Evolutionary conservation across 2,888 invertebrate species (phyloP).

Genomic region (Dexiosoma caninum): DNA sequence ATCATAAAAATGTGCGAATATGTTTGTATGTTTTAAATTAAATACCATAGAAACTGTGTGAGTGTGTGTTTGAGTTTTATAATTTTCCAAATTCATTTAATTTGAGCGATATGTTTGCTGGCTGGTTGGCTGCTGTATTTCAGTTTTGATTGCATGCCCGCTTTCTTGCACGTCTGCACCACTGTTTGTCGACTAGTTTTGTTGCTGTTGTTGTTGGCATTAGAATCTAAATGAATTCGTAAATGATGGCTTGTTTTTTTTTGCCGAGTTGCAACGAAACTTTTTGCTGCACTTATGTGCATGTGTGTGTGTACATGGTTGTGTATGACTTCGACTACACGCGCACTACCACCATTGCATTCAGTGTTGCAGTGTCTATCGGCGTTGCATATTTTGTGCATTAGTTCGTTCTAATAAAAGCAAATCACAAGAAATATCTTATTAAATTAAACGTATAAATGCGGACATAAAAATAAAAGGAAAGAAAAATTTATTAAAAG

Average conservation of each 20-base stretch:
- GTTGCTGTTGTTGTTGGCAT: slow-evolving; percentile 19
- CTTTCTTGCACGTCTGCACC: background rate
- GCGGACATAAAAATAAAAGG: slow-evolving; percentile 44
- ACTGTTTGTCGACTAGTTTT: slow-evolving; percentile 16
- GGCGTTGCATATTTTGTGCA: slow-evolving; percentile 10
- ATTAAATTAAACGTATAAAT: slow-evolving; percentile 25
- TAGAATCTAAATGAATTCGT: slow-evolving; percentile 40
- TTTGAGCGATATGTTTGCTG: slow-evolving; percentile 16
- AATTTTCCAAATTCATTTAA: slow-evolving; percentile 10
- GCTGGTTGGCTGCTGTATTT: background rate
- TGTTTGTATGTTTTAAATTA: slow-evolving; percentile 1
- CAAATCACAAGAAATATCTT: slow-evolving; percentile 18
- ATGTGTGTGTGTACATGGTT: background rate
- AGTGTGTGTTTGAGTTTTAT: background rate
- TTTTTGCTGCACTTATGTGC: slow-evolving; percentile 43
- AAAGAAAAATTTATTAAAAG: background rate
- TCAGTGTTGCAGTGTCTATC: background rate
- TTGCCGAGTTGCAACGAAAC: background rate
- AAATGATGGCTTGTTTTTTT: slow-evolving; percentile 15
- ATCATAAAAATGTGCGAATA: background rate
- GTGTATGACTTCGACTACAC: slow-evolving; percentile 35
- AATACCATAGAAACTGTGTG: background rate
- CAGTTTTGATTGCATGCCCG: background rate
- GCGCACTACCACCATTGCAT: slow-evolving; percentile 52
- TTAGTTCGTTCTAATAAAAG: slow-evolving; percentile 44